Evolutionary conservation across 30 jellyfish, hydroid and myxozoan genomes (phyloP).

Genomic region (Turritopsis dohrnii): DNA sequence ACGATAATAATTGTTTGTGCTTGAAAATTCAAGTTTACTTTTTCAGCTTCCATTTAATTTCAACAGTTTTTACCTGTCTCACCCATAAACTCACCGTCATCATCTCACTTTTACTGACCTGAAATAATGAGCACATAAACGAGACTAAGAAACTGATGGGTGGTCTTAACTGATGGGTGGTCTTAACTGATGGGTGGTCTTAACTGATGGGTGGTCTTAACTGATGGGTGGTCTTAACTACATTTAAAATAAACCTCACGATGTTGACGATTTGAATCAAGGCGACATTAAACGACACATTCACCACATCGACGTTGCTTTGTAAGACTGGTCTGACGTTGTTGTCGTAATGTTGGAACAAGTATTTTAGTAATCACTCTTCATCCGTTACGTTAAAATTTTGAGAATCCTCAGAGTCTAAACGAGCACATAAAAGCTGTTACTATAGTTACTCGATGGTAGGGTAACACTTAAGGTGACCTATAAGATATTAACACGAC

Average conservation of each 20-base stretch:
- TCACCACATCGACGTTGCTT: not conserved
- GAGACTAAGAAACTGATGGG: too few relatives aligned
- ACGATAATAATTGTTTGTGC: too few relatives aligned
- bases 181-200: too few relatives aligned
- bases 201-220: too few relatives aligned
- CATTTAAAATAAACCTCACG: too few relatives aligned
- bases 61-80: not conserved
- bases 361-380: not conserved
- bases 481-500: too few relatives aligned
- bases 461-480: too few relatives aligned
- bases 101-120: not conserved
- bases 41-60: not conserved
- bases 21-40: not conserved
- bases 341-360: not conserved
- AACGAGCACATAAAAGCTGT: too few relatives aligned
- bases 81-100: not conserved
- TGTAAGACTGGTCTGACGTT: not conserved
- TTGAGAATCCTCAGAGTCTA: not conserved
- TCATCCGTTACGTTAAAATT: not conserved
- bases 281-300: not conserved
- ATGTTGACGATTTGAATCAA: not conserved
- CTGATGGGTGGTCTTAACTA: too few relatives aligned
- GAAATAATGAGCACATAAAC: not conserved
- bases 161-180: too few relatives aligned
- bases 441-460: too few relatives aligned